Evolutionary conservation across 2,113 vertebrate genomes (phyloP).

Genomic region (Plectropomus leopardus): DNA sequence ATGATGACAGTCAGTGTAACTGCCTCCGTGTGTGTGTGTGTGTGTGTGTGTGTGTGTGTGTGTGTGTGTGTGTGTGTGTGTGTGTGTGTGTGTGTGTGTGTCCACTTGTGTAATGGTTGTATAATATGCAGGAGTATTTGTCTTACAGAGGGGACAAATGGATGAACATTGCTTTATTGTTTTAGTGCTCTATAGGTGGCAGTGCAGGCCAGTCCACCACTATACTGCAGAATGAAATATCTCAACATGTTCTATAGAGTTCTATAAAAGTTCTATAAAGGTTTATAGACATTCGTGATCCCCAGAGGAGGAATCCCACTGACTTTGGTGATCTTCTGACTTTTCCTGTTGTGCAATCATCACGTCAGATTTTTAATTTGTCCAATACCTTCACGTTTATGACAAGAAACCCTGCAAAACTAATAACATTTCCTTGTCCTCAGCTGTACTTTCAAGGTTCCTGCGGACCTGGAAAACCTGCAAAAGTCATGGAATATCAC

Average conservation of each 20-base stretch:
- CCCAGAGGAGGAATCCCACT: no score
- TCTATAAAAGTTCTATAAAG: no score
- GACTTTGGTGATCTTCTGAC: neutral
- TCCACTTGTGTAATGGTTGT: conserved; percentile 38
- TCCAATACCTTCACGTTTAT: no score
- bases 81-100: no score
- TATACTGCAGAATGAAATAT: conserved; percentile 11
- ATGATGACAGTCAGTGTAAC: conserved; percentile 80
- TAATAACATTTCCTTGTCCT: no score
- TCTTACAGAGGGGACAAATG: neutral
- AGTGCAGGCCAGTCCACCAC: neutral
- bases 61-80: no score
- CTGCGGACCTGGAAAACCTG: no score
- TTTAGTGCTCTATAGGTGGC: neutral
- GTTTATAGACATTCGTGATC: neutral
- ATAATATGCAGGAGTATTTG: conserved; percentile 12
- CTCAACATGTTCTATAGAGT: neutral
- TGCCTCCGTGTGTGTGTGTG: conserved; percentile 14
- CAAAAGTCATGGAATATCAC: no score
- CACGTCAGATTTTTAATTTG: no score
- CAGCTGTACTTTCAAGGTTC: no score
- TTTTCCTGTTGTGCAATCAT: neutral
- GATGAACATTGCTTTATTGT: conserved; percentile 1
- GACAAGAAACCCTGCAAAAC: no score
- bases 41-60: conserved; percentile 40